Conservation (phyloP, 2,888 invertebrate species). For the Matsumyia berberina region DNA sequence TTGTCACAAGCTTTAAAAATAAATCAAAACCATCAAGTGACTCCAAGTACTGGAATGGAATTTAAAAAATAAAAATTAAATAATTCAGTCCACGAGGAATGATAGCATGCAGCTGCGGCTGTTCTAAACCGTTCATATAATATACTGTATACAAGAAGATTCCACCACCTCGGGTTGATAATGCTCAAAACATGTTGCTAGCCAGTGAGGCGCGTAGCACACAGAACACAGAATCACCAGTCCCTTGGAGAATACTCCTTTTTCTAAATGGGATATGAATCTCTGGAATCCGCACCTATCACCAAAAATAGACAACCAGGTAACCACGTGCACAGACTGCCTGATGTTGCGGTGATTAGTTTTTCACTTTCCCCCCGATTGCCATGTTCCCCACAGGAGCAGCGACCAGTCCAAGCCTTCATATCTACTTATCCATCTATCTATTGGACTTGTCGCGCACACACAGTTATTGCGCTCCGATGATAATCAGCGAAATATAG, state of each 20-base stretch:
- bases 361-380: slow-evolving; percentile 70
- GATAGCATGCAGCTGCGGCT: slow-evolving; percentile 44
- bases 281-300: slow-evolving; percentile 73
- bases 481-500: slow-evolving; percentile 72
- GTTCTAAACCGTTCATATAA: slow-evolving; percentile 29
- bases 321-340: slow-evolving; percentile 73
- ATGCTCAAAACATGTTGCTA: slow-evolving; percentile 70
- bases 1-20: slow-evolving; percentile 47
- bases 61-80: slow-evolving; percentile 19
- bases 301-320: slow-evolving; percentile 75
- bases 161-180: slow-evolving; percentile 45
- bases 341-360: slow-evolving; percentile 72
- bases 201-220: slow-evolving; percentile 61
- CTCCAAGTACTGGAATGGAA: background rate
- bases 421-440: slow-evolving; percentile 50
- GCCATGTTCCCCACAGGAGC: slow-evolving; percentile 38
- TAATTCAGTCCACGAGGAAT: slow-evolving; percentile 49
- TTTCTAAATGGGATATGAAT: slow-evolving; percentile 68
- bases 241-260: slow-evolving; percentile 65
- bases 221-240: slow-evolving; percentile 55
- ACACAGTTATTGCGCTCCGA: slow-evolving; percentile 63
- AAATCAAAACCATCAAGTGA: slow-evolving; percentile 18
- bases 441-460: slow-evolving; percentile 51
- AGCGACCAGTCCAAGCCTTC: slow-evolving; percentile 4
- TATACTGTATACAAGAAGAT: slow-evolving; percentile 34